A percentile compares a stretch with the other conserved stretches of the same genome.
These are phyloP conservation scores for Thaumetopoea pityocampa DNA, from an alignment of 1,140 invertebrate genomes.

Conservation along the genomic window DNA sequence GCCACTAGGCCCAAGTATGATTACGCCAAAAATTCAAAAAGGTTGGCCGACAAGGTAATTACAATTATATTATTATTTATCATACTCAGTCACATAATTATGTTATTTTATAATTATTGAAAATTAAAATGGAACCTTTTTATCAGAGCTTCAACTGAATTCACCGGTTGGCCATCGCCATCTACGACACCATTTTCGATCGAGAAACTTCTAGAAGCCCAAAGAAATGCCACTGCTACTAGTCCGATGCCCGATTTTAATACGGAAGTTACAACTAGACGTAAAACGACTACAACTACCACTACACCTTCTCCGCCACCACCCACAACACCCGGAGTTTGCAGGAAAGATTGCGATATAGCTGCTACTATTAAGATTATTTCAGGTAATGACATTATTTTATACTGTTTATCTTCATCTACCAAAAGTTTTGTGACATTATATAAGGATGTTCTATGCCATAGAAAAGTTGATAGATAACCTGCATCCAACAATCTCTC, in stretches of 20 bases:
- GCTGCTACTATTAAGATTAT: conserved; percentile 90
- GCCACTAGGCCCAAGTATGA: conserved; percentile 56
- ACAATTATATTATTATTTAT: conserved; percentile 22
- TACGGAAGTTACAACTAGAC: conserved; percentile 76
- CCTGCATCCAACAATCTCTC: too few species aligned
- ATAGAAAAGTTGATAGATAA: too few species aligned
- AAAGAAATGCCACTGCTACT: conserved; percentile 78
- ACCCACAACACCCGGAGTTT: conserved; percentile 88
- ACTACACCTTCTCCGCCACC: conserved; percentile 83
- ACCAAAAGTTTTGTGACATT: too few species aligned
- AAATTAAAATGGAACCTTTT: conserved; percentile 11
- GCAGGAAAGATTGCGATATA: conserved; percentile 86
- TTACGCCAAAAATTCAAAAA: conserved; percentile 84
- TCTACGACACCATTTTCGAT: conserved; percentile 90
- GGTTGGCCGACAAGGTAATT: conserved; percentile 86
- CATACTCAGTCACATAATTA: neutral
- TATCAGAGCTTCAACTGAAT: conserved; percentile 89
- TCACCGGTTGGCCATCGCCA: conserved; percentile 91
- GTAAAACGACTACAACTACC: conserved; percentile 85
- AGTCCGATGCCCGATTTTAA: conserved; percentile 61
- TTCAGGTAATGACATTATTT: conserved; percentile 65
- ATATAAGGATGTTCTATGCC: too few species aligned
- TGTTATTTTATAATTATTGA: conserved; percentile 12
- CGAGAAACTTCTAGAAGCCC: conserved; percentile 86
- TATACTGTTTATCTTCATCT: conserved; percentile 9